A percentile compares a stretch with the other conserved stretches of the same genome.
These are phyloP conservation scores for Dolichallabes microphthalmus DNA, from an alignment of 2,113 vertebrate genomes.

Conservation along the genomic window DNA sequence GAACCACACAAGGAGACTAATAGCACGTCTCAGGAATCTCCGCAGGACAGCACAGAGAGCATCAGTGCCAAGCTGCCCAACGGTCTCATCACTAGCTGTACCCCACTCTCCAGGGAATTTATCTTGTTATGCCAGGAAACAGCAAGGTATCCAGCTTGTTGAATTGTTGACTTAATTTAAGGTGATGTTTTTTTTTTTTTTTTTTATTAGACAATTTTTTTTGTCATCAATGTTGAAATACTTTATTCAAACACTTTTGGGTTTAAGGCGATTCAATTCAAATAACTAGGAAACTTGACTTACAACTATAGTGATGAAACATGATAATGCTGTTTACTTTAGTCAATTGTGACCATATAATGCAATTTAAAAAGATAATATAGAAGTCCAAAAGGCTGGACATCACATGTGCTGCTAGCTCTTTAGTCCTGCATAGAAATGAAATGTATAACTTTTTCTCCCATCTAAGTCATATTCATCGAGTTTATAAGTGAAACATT, in stretches of 20 bases:
- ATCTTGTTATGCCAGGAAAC: conserved; percentile 73
- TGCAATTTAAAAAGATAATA: background rate
- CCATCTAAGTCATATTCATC: background rate
- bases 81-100: conserved; percentile 37
- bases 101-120: conserved; percentile 67
- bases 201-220: background rate
- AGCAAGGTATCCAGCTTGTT: conserved; percentile 63
- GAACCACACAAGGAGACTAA: conserved; percentile 29
- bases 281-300: background rate
- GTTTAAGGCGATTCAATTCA: background rate
- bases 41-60: background rate
- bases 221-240: background rate
- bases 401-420: background rate
- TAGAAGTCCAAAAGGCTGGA: background rate
- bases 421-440: background rate
- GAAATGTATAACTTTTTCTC: background rate
- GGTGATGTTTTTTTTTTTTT: background rate
- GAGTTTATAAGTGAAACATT: background rate
- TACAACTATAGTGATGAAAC: background rate
- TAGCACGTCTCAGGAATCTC: background rate
- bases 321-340: background rate
- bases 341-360: background rate
- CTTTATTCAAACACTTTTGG: background rate
- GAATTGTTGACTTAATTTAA: background rate
- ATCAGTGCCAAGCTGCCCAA: conserved; percentile 5